These are phyloP conservation scores for Drosophila conformis DNA, from an alignment of 2,888 invertebrate genomes.

Conservation along the genomic window DNA sequence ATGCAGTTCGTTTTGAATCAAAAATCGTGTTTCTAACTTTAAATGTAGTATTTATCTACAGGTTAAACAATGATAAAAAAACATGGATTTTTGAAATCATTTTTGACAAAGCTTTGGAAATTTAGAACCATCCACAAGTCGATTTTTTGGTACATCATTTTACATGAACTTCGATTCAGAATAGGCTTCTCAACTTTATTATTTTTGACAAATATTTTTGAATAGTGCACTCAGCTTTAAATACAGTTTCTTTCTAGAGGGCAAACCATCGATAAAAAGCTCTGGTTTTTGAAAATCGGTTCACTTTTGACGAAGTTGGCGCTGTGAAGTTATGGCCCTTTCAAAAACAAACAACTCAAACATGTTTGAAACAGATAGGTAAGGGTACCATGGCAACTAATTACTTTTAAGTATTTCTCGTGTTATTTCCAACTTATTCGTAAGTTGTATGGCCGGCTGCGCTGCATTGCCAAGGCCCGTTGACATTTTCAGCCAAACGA, in stretches of 20 bases:
- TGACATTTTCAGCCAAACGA: slow-evolving; percentile 43
- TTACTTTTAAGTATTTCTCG: not conserved
- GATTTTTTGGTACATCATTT: not conserved
- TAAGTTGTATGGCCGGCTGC: slow-evolving; percentile 16
- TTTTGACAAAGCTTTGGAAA: not conserved
- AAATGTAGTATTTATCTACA: not conserved
- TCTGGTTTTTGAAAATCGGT: not conserved
- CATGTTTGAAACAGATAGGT: not conserved
- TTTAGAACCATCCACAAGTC: not conserved
- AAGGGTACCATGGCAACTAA: slow-evolving; percentile 1
- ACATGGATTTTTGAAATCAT: not conserved
- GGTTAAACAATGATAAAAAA: not conserved
- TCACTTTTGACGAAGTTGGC: not conserved
- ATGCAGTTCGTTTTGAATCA: not conserved
- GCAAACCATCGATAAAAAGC: too few relatives aligned
- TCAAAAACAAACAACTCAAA: not conserved
- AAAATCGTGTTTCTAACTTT: not conserved
- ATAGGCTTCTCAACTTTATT: not conserved
- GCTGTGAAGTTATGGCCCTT: not conserved
- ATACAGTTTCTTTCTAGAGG: not conserved
- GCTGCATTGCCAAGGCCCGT: slow-evolving; percentile 38
- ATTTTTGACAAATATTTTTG: too few relatives aligned
- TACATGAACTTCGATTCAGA: not conserved
- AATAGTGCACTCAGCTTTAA: not conserved
- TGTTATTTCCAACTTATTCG: not conserved